phyloP scores from a whole-genome alignment of 2,113 vertebrate genomes.

The Dromaius novaehollandiae region DNA sequence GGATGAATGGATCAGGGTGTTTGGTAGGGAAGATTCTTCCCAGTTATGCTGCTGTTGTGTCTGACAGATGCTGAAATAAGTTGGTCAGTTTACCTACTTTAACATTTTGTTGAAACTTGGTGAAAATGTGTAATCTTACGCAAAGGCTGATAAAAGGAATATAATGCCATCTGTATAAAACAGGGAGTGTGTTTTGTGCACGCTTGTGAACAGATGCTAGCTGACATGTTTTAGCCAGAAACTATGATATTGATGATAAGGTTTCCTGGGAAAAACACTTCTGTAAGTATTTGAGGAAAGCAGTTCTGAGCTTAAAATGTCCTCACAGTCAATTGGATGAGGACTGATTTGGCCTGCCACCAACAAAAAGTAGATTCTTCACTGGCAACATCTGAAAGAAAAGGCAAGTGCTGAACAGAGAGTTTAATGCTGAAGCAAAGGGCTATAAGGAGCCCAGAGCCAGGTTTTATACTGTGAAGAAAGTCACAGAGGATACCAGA shows the following conservation, averaged over 20 bases:
- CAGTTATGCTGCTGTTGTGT: neutral
- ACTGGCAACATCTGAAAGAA: conserved; percentile 38
- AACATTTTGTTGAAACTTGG: neutral
- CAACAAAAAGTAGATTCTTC: neutral
- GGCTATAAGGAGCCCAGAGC: neutral
- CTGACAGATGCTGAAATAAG: neutral
- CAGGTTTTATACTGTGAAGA: neutral
- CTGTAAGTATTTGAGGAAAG: conserved; percentile 28
- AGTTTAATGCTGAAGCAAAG: conserved; percentile 2
- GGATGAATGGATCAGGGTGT: neutral
- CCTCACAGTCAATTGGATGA: neutral
- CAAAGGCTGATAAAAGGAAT: neutral
- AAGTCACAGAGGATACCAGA: neutral
- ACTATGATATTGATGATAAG: conserved; percentile 32
- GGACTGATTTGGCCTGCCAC: neutral
- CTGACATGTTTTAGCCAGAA: conserved; percentile 48
- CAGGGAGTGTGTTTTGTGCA: conserved; percentile 4
- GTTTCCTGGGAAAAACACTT: conserved; percentile 57
- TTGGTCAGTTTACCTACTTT: neutral
- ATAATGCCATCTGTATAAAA: neutral
- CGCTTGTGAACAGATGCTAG: conserved; percentile 37
- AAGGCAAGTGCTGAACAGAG: neutral
- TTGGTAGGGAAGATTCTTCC: neutral
- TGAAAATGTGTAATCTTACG: conserved; percentile 17
- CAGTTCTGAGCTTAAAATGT: conserved; percentile 12